Evolutionary conservation across 2,888 invertebrate genomes (phyloP).

Genomic region (Pollenia labialis): DNA sequence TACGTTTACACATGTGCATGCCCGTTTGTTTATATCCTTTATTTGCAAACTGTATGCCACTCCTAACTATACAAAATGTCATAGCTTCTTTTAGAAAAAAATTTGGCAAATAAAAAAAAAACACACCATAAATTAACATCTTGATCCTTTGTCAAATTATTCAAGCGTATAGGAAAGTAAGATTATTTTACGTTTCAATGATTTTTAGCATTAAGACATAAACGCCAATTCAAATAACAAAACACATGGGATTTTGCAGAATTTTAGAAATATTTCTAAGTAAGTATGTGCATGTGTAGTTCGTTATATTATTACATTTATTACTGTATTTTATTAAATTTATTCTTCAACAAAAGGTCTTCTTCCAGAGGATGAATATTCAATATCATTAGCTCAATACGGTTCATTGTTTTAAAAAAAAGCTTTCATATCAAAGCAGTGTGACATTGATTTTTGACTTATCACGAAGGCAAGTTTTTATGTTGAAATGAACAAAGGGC

Average conservation of each 20-base stretch:
- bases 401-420: too few species aligned
- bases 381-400: too few species aligned
- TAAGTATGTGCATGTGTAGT: too few species aligned
- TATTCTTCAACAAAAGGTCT: too few species aligned
- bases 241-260: constrained; percentile 23
- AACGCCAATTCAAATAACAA: constrained; percentile 27
- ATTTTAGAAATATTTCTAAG: too few species aligned
- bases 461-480: too few species aligned
- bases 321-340: too few species aligned
- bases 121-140: constrained; percentile 77
- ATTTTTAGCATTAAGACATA: constrained; percentile 29
- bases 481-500: too few species aligned
- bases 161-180: constrained; percentile 75
- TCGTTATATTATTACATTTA: too few species aligned
- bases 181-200: constrained; percentile 68
- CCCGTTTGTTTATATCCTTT: not conserved
- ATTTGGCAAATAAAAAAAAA: constrained; percentile 14
- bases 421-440: too few species aligned
- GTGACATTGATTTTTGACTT: too few species aligned
- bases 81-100: not conserved
- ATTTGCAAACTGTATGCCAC: not conserved
- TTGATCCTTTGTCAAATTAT: constrained; percentile 82
- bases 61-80: not conserved
- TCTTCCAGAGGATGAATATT: too few species aligned
- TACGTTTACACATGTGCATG: not conserved